phyloP scores from a whole-genome alignment of 2,797 vertebrate species.

The Falco berigora region DNA sequence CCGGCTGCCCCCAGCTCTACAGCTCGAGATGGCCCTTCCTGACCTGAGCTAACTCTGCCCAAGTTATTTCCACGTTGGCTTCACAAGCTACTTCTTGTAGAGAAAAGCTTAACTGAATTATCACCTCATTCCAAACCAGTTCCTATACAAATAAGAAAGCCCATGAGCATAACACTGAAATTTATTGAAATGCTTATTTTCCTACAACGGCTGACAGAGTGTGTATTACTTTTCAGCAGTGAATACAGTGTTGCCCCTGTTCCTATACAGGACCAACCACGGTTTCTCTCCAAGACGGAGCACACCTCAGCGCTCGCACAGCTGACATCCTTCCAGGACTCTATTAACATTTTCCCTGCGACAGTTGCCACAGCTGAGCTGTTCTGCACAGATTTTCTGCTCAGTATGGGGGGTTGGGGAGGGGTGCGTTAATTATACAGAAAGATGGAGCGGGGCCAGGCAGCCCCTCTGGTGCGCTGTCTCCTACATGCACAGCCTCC shows the following conservation, averaged over 20 bases:
- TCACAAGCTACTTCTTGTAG: not conserved
- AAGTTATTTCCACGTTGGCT: not conserved
- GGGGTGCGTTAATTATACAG: slow-evolving; percentile 68
- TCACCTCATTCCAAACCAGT: not conserved
- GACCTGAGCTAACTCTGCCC: not conserved
- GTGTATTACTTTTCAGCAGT: not conserved
- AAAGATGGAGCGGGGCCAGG: slow-evolving; percentile 75
- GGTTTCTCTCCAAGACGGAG: not conserved
- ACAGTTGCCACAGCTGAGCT: slow-evolving; percentile 55
- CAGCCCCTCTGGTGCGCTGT: slow-evolving; percentile 77
- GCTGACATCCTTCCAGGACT: not conserved
- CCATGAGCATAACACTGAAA: not conserved
- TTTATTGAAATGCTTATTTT: not conserved
- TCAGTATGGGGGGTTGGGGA: slow-evolving; percentile 15
- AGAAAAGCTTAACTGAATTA: not conserved
- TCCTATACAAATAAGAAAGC: not conserved
- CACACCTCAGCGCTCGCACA: not conserved
- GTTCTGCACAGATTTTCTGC: slow-evolving; percentile 70
- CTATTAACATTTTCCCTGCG: slow-evolving; percentile 46
- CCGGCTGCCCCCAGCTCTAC: not conserved
- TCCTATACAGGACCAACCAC: not conserved
- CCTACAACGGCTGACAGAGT: not conserved
- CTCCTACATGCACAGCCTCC: slow-evolving; percentile 74
- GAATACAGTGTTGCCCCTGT: not conserved
- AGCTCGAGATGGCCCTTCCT: not conserved